Evolutionary conservation across 2,888 invertebrate genomes (phyloP).

Genomic region (Polydrusus tereticollis): DNA sequence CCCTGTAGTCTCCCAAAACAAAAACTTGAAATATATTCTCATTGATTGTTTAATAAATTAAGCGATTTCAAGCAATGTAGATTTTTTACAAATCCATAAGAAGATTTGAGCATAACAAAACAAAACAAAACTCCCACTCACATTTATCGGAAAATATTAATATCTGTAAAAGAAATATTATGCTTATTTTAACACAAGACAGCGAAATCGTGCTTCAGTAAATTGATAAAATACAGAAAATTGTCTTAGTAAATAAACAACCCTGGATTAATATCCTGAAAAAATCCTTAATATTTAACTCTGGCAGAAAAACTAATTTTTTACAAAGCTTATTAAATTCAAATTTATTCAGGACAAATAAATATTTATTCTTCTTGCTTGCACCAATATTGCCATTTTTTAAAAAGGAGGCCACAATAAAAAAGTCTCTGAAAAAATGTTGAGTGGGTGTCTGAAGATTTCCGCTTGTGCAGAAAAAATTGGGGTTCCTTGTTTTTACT

Average conservation of each 20-base stretch:
- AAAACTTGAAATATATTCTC: too few relatives aligned
- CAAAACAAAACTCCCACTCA: neutral
- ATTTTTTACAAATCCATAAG: neutral
- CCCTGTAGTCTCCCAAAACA: too few relatives aligned
- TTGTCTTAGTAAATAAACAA: too few relatives aligned
- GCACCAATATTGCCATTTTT: too few relatives aligned
- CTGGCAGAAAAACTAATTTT: too few relatives aligned
- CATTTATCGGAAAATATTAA: neutral
- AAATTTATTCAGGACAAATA: too few relatives aligned
- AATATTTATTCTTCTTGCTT: too few relatives aligned
- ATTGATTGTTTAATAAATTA: neutral
- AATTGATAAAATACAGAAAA: neutral
- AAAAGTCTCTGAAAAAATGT: neutral
- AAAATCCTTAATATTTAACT: too few relatives aligned
- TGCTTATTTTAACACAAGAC: neutral
- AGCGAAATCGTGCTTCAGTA: neutral
- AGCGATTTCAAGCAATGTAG: neutral
- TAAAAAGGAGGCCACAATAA: neutral
- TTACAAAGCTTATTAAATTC: too few relatives aligned
- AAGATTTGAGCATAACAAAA: neutral
- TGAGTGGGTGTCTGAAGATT: neutral
- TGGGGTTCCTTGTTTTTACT: too few relatives aligned
- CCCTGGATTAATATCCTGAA: too few relatives aligned
- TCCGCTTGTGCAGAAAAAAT: neutral
- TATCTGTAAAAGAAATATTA: neutral